Base-by-base conservation (phyloP, 2,797 vertebrate species). In the Gephyroberyx darwinii region DNA sequence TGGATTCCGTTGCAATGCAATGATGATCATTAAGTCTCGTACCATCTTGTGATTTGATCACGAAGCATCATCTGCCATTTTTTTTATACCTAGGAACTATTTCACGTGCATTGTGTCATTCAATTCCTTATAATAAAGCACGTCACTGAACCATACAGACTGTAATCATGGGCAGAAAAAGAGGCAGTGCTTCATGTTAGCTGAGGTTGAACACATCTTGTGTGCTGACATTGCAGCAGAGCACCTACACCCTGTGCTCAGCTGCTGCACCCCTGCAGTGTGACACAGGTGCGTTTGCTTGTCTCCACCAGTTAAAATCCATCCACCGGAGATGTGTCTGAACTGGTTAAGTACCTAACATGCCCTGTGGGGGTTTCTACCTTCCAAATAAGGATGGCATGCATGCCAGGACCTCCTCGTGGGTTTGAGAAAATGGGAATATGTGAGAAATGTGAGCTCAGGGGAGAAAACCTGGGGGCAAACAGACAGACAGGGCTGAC, bases 281-380 rank as follows among this genome's bases (percentile, higher is more conserved):
- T 71, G 82, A 83, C 81, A 84, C 84, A 90, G 88, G 86, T 89
- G 86, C 61, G 39, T 61, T 75, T 57, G 74, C 80, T 75, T 74
- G 84, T 89, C 84, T 78, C 73, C 75, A 79, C 81, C 75, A 73
- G 81, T 91, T 84, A 85, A 54, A 72, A 75, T 83, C 70, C 71
- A 71, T 62, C 78, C 75, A 76, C 71, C 74, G 80, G 74, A 84
- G 73, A 85, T 71, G 72, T 80, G 85, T 86, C 84, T 84, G 69
- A 86, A 80, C 85, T 69, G 81, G 85, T 88, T 85, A 86, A 77
- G 73, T 69, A 30, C 84, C 80, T 75, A 77, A 86, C 75, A 74
- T 69, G 83, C 81, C 81, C 82, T 26, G 48, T 51, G 88, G 88
- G 86, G 77, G 20, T 48, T 82, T 82, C 77, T 78, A 54, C 71